These are phyloP conservation scores for Delphinapterus leucas DNA, from an alignment of 2,113 vertebrate genomes.

Conservation along the genomic window DNA sequence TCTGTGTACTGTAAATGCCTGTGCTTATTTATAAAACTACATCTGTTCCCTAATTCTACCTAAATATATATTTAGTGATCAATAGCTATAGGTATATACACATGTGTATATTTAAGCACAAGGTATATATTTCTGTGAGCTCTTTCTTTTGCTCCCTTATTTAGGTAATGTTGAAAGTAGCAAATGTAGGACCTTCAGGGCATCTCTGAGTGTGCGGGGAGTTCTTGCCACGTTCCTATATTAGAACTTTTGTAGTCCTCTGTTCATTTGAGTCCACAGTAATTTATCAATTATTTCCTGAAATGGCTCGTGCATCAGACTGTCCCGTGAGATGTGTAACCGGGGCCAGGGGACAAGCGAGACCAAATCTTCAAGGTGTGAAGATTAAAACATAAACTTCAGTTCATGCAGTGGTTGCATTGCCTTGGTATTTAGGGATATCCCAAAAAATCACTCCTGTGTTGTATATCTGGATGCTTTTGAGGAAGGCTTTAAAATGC, in stretches of 20 bases:
- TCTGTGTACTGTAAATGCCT: neutral
- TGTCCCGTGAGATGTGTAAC: neutral
- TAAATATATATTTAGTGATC: constrained; percentile 4
- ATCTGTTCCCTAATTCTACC: constrained; percentile 48
- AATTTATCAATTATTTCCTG: constrained; percentile 51
- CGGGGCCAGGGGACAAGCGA: neutral
- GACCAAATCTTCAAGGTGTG: neutral
- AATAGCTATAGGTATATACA: neutral
- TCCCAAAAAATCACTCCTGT: neutral
- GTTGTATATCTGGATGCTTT: neutral
- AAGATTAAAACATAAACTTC: neutral
- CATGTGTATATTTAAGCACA: neutral
- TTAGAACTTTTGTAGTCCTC: constrained; percentile 48
- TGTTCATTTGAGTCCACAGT: constrained; percentile 79
- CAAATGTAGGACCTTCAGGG: constrained; percentile 36
- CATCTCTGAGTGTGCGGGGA: constrained; percentile 81
- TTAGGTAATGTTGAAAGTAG: constrained; percentile 31
- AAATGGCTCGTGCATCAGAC: neutral
- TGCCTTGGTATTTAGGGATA: constrained; percentile 26
- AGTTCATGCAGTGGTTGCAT: neutral
- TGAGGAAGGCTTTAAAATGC: neutral
- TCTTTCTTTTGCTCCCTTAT: neutral
- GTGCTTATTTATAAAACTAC: neutral
- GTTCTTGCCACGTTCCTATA: constrained; percentile 31
- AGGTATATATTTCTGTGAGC: neutral